Conservation (phyloP, 2,797 vertebrate genomes). For the Uromys caudimaculatus region DNA sequence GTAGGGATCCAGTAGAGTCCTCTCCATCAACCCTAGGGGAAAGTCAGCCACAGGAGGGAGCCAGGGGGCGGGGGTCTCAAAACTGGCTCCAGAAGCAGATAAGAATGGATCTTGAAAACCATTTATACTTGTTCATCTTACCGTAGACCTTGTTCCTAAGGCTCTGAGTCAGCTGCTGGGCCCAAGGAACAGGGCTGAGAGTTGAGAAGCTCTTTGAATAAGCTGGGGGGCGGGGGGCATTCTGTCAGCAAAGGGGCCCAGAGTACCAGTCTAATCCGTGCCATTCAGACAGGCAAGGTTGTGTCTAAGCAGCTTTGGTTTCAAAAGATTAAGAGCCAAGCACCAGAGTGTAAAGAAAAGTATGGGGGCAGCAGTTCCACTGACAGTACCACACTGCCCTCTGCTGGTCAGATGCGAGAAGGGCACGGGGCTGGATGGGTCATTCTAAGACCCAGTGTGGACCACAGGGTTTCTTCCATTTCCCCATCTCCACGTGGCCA, state of each 20-base stretch:
- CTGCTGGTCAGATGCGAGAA: slow-evolving; percentile 63
- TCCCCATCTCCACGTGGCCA: neutral
- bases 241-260: slow-evolving; percentile 32
- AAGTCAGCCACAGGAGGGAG: neutral
- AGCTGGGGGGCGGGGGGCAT: neutral
- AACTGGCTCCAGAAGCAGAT: neutral
- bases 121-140: neutral
- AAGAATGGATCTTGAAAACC: neutral
- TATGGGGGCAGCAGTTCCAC: neutral
- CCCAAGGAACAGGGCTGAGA: neutral
- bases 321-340: slow-evolving; percentile 61
- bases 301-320: slow-evolving; percentile 67
- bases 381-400: slow-evolving; percentile 74
- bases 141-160: neutral
- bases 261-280: slow-evolving; percentile 53
- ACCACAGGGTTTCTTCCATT: neutral
- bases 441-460: neutral
- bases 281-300: slow-evolving; percentile 41
- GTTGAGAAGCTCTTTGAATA: neutral
- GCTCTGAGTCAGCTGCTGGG: neutral
- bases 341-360: neutral
- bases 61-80: neutral
- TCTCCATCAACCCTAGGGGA: neutral
- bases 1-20: neutral
- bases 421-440: neutral